These are phyloP conservation scores for Xiphophorus couchianus DNA, from an alignment of 2,113 vertebrate genomes.

Conservation along the genomic window DNA sequence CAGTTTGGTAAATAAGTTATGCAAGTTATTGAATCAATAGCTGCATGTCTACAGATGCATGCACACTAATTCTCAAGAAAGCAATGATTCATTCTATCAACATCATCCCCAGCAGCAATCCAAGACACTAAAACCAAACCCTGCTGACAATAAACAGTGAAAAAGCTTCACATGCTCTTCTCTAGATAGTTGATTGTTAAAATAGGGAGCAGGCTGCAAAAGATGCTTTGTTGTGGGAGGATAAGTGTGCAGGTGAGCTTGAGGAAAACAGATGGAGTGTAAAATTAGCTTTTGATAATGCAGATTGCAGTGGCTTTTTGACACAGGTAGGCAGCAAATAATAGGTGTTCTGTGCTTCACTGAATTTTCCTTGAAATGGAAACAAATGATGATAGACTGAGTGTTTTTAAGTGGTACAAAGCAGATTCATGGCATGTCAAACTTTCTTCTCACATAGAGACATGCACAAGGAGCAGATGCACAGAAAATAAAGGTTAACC, in stretches of 20 bases:
- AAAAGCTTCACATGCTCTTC: slow-evolving; percentile 18
- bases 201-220: slow-evolving; percentile 29
- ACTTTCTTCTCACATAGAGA: slow-evolving; percentile 10
- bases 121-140: slow-evolving; percentile 20
- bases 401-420: slow-evolving; percentile 17
- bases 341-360: slow-evolving; percentile 40
- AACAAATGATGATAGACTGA: slow-evolving; percentile 19
- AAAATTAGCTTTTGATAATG: slow-evolving; percentile 29
- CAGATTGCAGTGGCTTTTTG: slow-evolving; percentile 42
- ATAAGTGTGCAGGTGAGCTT: slow-evolving; percentile 1
- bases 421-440: slow-evolving; percentile 3
- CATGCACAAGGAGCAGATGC: slow-evolving; percentile 2
- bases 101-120: slow-evolving; percentile 35
- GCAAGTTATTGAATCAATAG: slow-evolving; percentile 22
- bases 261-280: slow-evolving; percentile 28
- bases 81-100: neutral
- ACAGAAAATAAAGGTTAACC: slow-evolving; percentile 1
- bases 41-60: slow-evolving; percentile 4
- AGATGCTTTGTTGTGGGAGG: neutral
- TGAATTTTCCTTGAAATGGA: slow-evolving; percentile 28
- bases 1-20: slow-evolving; percentile 27
- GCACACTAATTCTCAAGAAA: slow-evolving; percentile 10
- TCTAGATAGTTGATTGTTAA: slow-evolving; percentile 23
- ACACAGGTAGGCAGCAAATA: slow-evolving; percentile 45
- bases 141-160: slow-evolving; percentile 27